phyloP scores from a whole-genome alignment of 2,113 vertebrate species.

The Bos taurus region DNA sequence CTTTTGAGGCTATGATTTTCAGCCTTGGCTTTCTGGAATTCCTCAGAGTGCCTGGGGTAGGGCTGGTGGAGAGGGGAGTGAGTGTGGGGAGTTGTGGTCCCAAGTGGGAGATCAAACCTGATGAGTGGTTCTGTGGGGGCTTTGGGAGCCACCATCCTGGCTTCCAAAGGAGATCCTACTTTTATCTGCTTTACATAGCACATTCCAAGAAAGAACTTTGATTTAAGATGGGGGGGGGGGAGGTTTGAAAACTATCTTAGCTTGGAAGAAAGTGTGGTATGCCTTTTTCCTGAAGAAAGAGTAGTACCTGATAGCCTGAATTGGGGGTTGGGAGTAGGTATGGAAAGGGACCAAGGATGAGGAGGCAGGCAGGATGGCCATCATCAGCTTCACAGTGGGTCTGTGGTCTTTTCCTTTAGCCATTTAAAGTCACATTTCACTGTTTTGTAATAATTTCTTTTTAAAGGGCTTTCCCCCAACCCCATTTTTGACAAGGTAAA shows the following conservation, averaged over 20 bases:
- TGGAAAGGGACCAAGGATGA: fast-evolving
- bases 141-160: not conserved
- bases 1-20: not conserved
- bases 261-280: not conserved
- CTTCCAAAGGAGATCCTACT: not conserved
- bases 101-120: not conserved
- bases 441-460: not conserved
- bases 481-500: not conserved
- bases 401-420: not conserved
- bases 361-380: not conserved
- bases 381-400: not conserved
- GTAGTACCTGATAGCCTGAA: too few species aligned
- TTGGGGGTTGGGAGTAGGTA: fast-evolving
- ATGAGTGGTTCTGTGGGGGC: not conserved
- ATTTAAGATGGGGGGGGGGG: not conserved
- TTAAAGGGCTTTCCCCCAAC: not conserved
- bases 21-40: not conserved
- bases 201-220: not conserved
- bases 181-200: not conserved
- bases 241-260: not conserved
- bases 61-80: too few species aligned
- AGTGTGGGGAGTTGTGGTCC: not conserved
- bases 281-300: not conserved
- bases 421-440: not conserved
- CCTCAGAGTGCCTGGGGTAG: not conserved